Evolutionary conservation across 1,140 invertebrate species (phyloP).

Genomic region (Rhynchophorus ferrugineus): DNA sequence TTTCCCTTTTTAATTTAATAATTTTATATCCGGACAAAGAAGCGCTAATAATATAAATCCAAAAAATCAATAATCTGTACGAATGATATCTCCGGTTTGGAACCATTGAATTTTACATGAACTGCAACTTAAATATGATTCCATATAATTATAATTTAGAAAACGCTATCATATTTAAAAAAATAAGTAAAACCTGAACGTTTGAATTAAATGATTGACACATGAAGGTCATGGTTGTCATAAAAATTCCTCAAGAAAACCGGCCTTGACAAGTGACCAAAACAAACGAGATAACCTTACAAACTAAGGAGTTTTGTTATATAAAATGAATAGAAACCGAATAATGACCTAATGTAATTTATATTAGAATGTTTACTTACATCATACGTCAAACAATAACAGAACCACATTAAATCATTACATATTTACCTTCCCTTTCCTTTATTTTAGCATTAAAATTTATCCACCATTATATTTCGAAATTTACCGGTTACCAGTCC

Average conservation of each 20-base stretch:
- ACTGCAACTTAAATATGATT: too few species aligned
- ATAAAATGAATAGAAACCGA: too few species aligned
- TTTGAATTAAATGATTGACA: constrained; percentile 3
- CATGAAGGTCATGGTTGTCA: constrained; percentile 5
- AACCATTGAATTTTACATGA: too few species aligned
- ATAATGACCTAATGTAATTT: too few species aligned
- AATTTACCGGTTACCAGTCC: not conserved
- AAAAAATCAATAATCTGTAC: not conserved
- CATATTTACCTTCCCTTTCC: not conserved
- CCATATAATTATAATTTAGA: too few species aligned
- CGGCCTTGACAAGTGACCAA: constrained; percentile 3
- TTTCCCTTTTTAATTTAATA: not conserved
- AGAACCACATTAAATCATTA: too few species aligned
- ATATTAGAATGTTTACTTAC: too few species aligned
- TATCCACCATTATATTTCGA: not conserved
- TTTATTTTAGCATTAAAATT: not conserved
- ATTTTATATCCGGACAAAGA: not conserved
- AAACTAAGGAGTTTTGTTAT: too few species aligned
- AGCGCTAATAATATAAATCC: not conserved
- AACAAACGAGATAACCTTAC: constrained; percentile 9
- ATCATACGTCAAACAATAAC: too few species aligned
- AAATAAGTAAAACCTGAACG: too few species aligned
- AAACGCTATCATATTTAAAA: too few species aligned
- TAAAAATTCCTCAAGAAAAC: constrained; percentile 4
- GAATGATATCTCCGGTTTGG: too few species aligned